Evolutionary conservation across 1,140 invertebrate genomes (phyloP).

Genomic region (Frieseomelitta varia): DNA sequence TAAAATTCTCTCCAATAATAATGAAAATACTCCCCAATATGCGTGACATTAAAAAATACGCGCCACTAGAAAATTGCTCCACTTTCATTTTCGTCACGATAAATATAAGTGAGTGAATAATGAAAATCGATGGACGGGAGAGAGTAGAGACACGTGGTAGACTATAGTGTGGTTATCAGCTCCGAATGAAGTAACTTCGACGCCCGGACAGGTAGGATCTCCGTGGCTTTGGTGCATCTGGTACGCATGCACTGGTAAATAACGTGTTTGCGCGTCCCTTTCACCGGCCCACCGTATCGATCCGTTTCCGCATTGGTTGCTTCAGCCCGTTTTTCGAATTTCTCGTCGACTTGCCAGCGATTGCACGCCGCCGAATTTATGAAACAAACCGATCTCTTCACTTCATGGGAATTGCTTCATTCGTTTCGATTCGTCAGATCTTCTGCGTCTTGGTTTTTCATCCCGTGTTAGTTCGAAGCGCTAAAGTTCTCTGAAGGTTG

Average conservation of each 20-base stretch:
- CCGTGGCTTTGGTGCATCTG: slow-evolving; percentile 58
- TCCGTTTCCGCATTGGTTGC: slow-evolving; percentile 60
- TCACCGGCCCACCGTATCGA: slow-evolving; percentile 53
- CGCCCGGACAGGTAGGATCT: slow-evolving; percentile 73
- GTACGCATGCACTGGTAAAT: slow-evolving; percentile 69
- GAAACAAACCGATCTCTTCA: neutral
- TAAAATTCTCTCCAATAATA: no score
- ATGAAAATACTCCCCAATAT: no score
- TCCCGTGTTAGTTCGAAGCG: neutral
- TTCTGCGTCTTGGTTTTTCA: neutral
- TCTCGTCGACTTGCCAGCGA: neutral
- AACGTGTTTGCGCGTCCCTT: slow-evolving; percentile 59
- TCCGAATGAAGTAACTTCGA: slow-evolving; percentile 72
- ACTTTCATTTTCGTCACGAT: neutral
- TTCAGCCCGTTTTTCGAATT: slow-evolving; percentile 33
- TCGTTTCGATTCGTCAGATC: neutral
- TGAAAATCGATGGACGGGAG: neutral
- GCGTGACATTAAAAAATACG: neutral
- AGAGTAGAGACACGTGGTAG: neutral
- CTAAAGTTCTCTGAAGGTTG: no score
- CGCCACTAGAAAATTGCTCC: neutral
- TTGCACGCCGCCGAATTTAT: neutral
- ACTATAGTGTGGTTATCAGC: slow-evolving; percentile 15
- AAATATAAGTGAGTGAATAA: neutral
- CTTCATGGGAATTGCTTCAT: neutral